Base-by-base conservation (phyloP, 1,140 invertebrate species). In the Plodia interpunctella region DNA sequence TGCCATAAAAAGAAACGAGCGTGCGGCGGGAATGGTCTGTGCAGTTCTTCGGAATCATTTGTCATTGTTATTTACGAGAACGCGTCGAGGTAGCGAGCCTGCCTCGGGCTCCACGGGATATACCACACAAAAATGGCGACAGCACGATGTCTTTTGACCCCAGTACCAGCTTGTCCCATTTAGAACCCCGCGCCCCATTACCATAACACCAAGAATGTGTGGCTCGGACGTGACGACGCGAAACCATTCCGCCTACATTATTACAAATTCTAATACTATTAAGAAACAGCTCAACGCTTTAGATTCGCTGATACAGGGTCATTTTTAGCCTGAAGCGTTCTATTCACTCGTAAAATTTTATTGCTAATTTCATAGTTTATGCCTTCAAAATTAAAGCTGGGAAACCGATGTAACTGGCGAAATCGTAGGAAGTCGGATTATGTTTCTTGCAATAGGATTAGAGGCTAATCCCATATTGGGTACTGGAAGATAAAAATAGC, bases 91-190 rank as follows among this genome's bases (percentile, higher is more conserved):
- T 44, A 44, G 38, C 38, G 13, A 44, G 15, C 38, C 32, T 4
- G n/a, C 38, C 38, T n/a, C 13, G 8, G 38, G 38, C 38, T 15
- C 1, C 38, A 68, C 67, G 67, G 68, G 73, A 70, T 68, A 70
- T 74, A 74, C 21, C 65, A 58, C 57, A 70, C 68, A 76, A 78
- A 75, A 83, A 80, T 80, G 76, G 77, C 67, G 30, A 58, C 58
- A 71, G 68, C 80, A 83, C 80, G 81, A 80, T 76, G 76, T 84
- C 71, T 51, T 50, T 55, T 72, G 76, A 76, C 78, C 76, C 65
- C 60, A 53, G 32, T 53, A 9, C 11, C 54, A 57, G 35, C 55
- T 57, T 56, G 69, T 74, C 67, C 72, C 59, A 57, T 73, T 76
- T 76, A 70, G 72, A 76, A 78, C 71, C 74, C 65, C 68, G 72